Conservation (phyloP, 2,113 vertebrate genomes). For the Dipodomys ordii region DNA sequence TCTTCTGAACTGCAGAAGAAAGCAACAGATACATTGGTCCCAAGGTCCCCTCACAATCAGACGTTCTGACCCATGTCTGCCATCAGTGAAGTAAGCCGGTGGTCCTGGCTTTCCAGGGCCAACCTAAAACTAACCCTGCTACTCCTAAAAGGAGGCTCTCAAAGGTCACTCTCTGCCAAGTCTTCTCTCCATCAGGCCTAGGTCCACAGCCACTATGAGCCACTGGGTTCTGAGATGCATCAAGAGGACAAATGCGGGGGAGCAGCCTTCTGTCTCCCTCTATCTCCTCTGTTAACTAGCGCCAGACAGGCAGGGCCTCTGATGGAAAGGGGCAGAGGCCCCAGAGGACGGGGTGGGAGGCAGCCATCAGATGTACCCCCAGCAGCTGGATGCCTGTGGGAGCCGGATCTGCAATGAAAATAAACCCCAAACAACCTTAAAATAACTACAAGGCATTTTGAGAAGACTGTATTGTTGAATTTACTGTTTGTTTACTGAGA, state of each 20-base stretch:
- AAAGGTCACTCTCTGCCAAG: accelerated
- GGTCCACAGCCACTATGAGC: not conserved
- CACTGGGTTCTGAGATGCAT: not conserved
- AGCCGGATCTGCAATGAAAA: slow-evolving; percentile 83
- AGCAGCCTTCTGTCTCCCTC: not conserved
- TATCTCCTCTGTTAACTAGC: not conserved
- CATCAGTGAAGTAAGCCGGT: not conserved
- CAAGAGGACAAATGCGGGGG: not conserved
- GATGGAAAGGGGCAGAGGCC: not conserved
- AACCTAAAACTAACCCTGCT: not conserved
- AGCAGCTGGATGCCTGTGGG: slow-evolving; percentile 67
- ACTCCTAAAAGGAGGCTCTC: not conserved
- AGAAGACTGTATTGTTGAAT: slow-evolving; percentile 84
- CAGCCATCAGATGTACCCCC: not conserved
- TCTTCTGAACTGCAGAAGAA: not conserved
- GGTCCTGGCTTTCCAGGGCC: not conserved
- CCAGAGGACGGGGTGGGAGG: not conserved
- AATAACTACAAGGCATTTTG: slow-evolving; percentile 87
- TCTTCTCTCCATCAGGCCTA: not conserved
- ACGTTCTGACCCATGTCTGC: not conserved
- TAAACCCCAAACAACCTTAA: slow-evolving; percentile 84
- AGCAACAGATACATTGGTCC: not conserved
- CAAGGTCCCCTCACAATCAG: not conserved
- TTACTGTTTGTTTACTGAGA: slow-evolving; percentile 87
- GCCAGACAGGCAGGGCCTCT: not conserved